Conservation (phyloP, 2,797 vertebrate genomes). For the Salmo trutta region DNA sequence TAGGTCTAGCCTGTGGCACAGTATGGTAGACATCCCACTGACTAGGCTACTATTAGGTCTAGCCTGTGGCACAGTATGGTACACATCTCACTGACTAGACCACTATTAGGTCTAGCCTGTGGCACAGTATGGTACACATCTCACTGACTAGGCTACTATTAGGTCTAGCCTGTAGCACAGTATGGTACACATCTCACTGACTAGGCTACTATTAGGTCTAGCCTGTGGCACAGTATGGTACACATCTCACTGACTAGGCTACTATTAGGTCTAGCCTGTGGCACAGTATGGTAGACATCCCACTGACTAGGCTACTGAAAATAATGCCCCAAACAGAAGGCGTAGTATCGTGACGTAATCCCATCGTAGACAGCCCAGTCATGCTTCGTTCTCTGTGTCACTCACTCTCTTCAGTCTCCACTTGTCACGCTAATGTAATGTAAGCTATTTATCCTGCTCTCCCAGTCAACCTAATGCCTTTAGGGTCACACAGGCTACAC, state of each 20-base stretch:
- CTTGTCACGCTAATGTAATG: conserved; percentile 52
- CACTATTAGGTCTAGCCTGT: too few species aligned
- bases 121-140: background rate
- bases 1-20: too few species aligned
- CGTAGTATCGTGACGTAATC: conserved; percentile 53
- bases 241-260: background rate
- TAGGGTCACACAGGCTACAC: conserved; percentile 43
- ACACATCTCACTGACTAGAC: too few species aligned
- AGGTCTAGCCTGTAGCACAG: too few species aligned
- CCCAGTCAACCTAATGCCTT: conserved; percentile 59
- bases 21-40: background rate
- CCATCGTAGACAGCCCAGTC: conserved; percentile 51
- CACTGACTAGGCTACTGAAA: conserved; percentile 7
- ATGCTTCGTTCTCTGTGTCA: conserved; percentile 8
- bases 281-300: background rate
- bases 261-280: background rate
- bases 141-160: background rate
- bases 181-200: too few species aligned
- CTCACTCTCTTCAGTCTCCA: conserved; percentile 20
- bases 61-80: too few species aligned
- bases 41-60: background rate
- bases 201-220: too few species aligned
- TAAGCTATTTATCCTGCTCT: conserved; percentile 61
- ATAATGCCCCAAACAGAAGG: conserved; percentile 7
- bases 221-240: background rate